Percentiles rank a stretch among this genome's conserved stretches.
Evolutionary conservation across 2,888 invertebrate genomes (phyloP).

Genomic region (Dicycla oo): DNA sequence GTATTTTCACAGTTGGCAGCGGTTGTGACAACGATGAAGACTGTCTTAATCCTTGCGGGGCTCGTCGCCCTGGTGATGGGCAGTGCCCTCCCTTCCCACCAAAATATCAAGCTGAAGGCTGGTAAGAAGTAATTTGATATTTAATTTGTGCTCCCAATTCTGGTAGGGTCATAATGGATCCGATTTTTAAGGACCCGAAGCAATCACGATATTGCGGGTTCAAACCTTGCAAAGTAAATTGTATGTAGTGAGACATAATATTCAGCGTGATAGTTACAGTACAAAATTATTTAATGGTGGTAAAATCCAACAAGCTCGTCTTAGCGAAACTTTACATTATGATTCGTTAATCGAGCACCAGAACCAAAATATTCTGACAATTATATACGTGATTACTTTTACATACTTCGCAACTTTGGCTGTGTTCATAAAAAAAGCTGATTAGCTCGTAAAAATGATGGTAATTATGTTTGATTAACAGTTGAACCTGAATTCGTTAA

Average conservation of each 20-base stretch:
- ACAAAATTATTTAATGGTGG: background rate
- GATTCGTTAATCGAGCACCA: background rate
- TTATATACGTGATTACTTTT: background rate
- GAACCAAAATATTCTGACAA: background rate
- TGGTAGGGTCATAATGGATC: background rate
- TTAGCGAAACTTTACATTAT: background rate
- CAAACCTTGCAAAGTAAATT: background rate
- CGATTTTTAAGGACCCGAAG: background rate
- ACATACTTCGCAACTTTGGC: background rate
- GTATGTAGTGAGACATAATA: background rate
- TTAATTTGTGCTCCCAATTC: background rate
- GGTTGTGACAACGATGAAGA: slow-evolving; percentile 75
- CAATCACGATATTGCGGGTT: background rate
- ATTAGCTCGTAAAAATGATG: too few species aligned
- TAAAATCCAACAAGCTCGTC: background rate
- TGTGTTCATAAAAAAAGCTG: background rate
- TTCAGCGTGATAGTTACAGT: background rate
- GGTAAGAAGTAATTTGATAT: slow-evolving; percentile 35
- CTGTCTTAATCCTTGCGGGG: slow-evolving; percentile 77
- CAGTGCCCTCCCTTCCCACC: slow-evolving; percentile 59
- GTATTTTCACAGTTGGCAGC: slow-evolving; percentile 68
- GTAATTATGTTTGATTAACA: slow-evolving; percentile 52
- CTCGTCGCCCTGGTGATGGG: slow-evolving; percentile 74
- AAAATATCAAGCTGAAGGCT: slow-evolving; percentile 62
- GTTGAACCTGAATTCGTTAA: slow-evolving; percentile 71